phyloP scores from a whole-genome alignment of 2,113 vertebrate genomes.

The Jacana jacana region DNA sequence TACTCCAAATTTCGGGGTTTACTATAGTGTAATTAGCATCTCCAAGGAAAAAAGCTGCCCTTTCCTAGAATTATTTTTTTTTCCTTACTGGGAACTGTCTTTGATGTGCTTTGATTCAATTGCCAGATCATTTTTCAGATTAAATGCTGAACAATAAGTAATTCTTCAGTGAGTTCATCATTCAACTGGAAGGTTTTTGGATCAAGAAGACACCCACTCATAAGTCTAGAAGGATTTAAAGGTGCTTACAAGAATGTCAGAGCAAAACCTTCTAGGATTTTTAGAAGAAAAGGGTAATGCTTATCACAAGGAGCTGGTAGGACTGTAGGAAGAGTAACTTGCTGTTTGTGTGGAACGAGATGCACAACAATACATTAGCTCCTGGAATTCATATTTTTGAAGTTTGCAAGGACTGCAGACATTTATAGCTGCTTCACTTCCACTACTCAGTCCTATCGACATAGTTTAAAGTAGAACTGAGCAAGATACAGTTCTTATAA shows the following conservation, averaged over 20 bases:
- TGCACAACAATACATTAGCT: neutral
- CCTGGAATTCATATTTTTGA: neutral
- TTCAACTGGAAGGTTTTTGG: neutral
- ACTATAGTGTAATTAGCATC: constrained; percentile 37
- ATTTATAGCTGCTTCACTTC: constrained; percentile 1
- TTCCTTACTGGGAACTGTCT: constrained; percentile 12
- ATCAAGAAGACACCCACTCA: neutral
- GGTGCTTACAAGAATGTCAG: neutral
- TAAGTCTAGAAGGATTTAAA: neutral
- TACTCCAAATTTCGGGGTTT: neutral
- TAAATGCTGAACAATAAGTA: constrained; percentile 20
- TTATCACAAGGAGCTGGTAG: neutral
- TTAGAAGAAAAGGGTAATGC: neutral
- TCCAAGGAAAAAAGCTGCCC: constrained; percentile 7
- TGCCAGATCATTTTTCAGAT: constrained; percentile 38
- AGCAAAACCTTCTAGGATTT: neutral
- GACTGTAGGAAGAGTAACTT: neutral
- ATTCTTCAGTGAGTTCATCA: neutral
- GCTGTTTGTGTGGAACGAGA: neutral
- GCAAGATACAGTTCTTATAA: constrained; percentile 39
- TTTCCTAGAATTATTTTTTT: constrained; percentile 16
- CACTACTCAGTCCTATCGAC: neutral
- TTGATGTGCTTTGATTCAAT: constrained; percentile 49
- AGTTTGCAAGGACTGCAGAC: neutral
- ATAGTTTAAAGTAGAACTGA: constrained; percentile 30